Evolutionary conservation across 2,113 vertebrate species (phyloP).

Genomic region (Gallinago paraguaiae): DNA sequence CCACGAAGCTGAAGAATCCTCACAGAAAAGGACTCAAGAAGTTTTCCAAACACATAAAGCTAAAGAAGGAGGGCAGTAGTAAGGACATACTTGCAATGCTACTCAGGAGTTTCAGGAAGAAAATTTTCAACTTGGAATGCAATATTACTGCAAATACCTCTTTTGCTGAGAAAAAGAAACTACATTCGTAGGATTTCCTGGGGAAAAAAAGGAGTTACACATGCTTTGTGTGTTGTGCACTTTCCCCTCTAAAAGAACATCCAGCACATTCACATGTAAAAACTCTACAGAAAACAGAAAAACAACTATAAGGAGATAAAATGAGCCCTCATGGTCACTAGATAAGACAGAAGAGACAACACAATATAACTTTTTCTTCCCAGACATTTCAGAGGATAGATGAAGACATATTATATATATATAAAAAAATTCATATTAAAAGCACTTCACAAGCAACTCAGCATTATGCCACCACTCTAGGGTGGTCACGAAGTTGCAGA

Average conservation of each 20-base stretch:
- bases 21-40: background rate
- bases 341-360: background rate
- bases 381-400: background rate
- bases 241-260: background rate
- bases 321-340: background rate
- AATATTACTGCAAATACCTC: background rate
- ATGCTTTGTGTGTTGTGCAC: background rate
- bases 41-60: background rate
- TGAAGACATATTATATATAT: background rate
- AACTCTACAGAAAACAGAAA: background rate
- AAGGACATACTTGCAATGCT: background rate
- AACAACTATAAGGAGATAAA: background rate
- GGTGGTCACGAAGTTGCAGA: background rate
- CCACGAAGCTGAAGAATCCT: background rate
- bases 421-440: background rate
- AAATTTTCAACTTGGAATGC: background rate
- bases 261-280: background rate
- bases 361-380: background rate
- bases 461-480: background rate
- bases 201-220: background rate
- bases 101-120: background rate
- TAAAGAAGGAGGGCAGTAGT: background rate
- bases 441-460: background rate
- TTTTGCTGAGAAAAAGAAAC: background rate
- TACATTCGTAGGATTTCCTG: background rate